A percentile compares a stretch with the other conserved stretches of the same genome.
phyloP scores from a whole-genome alignment of 1,140 invertebrate genomes.

The Neodiprion fabricii region DNA sequence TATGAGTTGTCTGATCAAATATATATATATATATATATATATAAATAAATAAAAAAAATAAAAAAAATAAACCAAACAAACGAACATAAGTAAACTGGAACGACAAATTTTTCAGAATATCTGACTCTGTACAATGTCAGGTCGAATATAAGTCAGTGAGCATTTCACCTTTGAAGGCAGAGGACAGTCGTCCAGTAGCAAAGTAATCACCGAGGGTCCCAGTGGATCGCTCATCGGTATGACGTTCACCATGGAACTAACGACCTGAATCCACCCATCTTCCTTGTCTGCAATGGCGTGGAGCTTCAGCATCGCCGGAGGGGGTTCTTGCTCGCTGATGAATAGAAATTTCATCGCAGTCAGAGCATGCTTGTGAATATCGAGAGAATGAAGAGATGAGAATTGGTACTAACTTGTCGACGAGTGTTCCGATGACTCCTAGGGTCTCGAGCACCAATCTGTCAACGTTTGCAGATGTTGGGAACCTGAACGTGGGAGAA shows the following conservation, averaged over 20 bases:
- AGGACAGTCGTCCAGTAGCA: slow-evolving; percentile 91
- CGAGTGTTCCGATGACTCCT: slow-evolving; percentile 77
- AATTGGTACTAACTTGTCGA: slow-evolving; percentile 76
- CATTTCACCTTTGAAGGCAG: slow-evolving; percentile 79
- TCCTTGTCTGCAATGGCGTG: slow-evolving; percentile 90
- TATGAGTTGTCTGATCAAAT: too few relatives aligned
- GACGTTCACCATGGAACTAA: slow-evolving; percentile 85
- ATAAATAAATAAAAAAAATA: too few relatives aligned
- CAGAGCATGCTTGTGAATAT: slow-evolving; percentile 3
- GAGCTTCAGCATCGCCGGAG: slow-evolving; percentile 80
- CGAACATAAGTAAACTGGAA: too few relatives aligned
- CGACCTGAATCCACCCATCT: slow-evolving; percentile 89
- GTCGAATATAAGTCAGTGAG: too few relatives aligned
- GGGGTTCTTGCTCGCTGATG: slow-evolving; percentile 85
- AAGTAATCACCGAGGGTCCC: slow-evolving; percentile 88
- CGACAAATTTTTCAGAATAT: too few relatives aligned
- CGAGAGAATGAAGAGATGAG: not conserved
- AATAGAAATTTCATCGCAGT: slow-evolving; percentile 24
- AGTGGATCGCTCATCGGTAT: slow-evolving; percentile 88
- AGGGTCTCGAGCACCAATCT: slow-evolving; percentile 82
- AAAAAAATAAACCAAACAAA: too few relatives aligned
- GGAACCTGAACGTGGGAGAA: slow-evolving; percentile 48
- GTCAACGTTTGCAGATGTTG: slow-evolving; percentile 66
- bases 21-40: too few relatives aligned
- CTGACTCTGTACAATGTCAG: too few relatives aligned